Percentiles rank a stretch among this genome's conserved stretches.
Evolutionary conservation across 2,888 invertebrate species (phyloP).

Genomic region (Dendrolimus houi): DNA sequence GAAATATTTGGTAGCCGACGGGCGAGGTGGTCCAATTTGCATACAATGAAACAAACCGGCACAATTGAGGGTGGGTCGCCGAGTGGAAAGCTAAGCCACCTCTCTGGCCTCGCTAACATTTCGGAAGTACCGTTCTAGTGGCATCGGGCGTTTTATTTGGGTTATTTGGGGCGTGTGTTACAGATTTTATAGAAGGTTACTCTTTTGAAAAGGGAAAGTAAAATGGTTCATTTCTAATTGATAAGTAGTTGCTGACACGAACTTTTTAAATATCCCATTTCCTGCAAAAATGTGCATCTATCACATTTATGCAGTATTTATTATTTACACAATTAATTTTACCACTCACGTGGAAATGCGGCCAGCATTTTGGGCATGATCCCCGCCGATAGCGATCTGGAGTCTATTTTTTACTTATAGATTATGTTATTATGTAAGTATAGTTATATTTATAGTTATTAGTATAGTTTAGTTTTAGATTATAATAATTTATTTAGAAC

Average conservation of each 20-base stretch:
- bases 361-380: too few relatives aligned
- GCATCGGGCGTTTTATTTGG: slow-evolving; percentile 37
- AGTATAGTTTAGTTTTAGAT: too few relatives aligned
- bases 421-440: too few relatives aligned
- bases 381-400: too few relatives aligned
- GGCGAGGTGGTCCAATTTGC: slow-evolving; percentile 51
- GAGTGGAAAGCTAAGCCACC: slow-evolving; percentile 38
- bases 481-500: too few relatives aligned
- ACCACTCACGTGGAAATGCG: too few relatives aligned
- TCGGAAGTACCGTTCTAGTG: slow-evolving; percentile 59
- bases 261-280: too few relatives aligned
- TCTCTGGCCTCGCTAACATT: slow-evolving; percentile 38
- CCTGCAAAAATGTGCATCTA: too few relatives aligned
- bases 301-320: too few relatives aligned
- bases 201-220: neutral
- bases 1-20: slow-evolving; percentile 61
- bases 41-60: slow-evolving; percentile 57
- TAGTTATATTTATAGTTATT: too few relatives aligned
- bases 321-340: too few relatives aligned
- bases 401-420: too few relatives aligned
- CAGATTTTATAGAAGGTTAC: slow-evolving; percentile 1
- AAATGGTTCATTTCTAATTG: slow-evolving; percentile 5
- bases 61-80: slow-evolving; percentile 52
- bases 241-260: neutral
- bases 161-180: slow-evolving; percentile 26